A percentile compares a stretch with the other conserved stretches of the same genome.
Evolutionary conservation across 2,888 invertebrate genomes (phyloP).

Genomic region (Tolmerus cingulatus): DNA sequence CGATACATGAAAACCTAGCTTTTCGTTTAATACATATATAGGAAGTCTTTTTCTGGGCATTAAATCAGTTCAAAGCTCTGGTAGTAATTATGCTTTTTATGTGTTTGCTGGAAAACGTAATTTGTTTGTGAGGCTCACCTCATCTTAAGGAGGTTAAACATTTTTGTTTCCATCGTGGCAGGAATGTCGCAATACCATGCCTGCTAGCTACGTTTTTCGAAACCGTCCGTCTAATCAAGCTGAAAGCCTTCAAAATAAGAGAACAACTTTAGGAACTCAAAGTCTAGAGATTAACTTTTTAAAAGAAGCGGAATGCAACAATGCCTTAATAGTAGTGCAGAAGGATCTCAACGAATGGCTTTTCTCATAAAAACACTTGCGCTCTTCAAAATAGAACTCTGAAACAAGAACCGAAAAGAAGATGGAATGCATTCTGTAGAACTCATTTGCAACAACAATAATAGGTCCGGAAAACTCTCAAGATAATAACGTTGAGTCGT

Average conservation of each 20-base stretch:
- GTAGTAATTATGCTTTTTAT: background rate
- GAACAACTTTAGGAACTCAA: background rate
- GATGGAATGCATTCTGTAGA: background rate
- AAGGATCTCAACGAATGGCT: background rate
- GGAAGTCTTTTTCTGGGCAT: background rate
- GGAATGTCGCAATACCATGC: background rate
- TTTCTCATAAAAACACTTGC: constrained; percentile 17
- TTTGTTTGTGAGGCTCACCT: background rate
- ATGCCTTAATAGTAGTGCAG: background rate
- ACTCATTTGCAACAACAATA: constrained; percentile 13
- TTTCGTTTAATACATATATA: background rate
- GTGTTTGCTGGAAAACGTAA: background rate
- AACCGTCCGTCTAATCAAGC: constrained; percentile 16
- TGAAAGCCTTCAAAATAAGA: constrained; percentile 5
- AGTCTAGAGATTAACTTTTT: constrained; percentile 10
- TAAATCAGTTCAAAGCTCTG: background rate
- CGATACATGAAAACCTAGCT: background rate
- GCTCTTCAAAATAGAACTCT: background rate
- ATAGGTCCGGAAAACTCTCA: background rate
- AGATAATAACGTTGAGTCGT: background rate
- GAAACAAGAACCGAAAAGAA: background rate
- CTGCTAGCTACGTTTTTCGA: background rate
- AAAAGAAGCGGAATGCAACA: background rate
- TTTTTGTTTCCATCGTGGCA: background rate
- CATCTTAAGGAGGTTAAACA: background rate